These are phyloP conservation scores for Ypsolopha scabrella DNA, from an alignment of 2,888 invertebrate genomes.

Conservation along the genomic window DNA sequence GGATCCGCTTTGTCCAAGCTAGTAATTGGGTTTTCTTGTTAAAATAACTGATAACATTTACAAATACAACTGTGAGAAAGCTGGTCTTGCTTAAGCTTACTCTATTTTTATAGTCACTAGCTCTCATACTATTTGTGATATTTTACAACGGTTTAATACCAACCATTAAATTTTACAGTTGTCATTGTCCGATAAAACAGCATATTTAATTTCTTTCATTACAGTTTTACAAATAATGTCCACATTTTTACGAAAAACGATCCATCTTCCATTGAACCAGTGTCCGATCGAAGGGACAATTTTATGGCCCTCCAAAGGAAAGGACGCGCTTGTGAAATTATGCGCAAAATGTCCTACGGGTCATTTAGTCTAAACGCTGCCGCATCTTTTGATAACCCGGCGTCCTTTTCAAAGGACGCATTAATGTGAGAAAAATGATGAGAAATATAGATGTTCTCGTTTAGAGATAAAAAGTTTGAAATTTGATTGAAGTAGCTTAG, in stretches of 20 bases:
- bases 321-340: conserved; percentile 43
- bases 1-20: too few relatives aligned
- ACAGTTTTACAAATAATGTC: too few relatives aligned
- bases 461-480: neutral
- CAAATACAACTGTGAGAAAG: too few relatives aligned
- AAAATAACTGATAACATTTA: too few relatives aligned
- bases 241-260: neutral
- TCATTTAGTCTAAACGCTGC: conserved; percentile 54
- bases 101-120: too few relatives aligned
- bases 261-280: neutral
- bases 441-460: conserved; percentile 28
- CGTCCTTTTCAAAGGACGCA: conserved; percentile 41
- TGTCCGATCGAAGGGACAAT: conserved; percentile 5
- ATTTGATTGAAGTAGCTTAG: neutral
- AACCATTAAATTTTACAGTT: too few relatives aligned
- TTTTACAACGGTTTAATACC: too few relatives aligned
- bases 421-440: conserved; percentile 42
- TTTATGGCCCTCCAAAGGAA: conserved; percentile 12
- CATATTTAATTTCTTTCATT: too few relatives aligned
- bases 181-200: too few relatives aligned
- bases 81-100: too few relatives aligned
- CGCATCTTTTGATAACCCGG: conserved; percentile 44
- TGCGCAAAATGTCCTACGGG: conserved; percentile 56
- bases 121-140: too few relatives aligned
- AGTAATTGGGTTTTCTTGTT: too few relatives aligned